Conservation (phyloP, 2,113 vertebrate genomes). For the Lichenostomus cassidix region DNA sequence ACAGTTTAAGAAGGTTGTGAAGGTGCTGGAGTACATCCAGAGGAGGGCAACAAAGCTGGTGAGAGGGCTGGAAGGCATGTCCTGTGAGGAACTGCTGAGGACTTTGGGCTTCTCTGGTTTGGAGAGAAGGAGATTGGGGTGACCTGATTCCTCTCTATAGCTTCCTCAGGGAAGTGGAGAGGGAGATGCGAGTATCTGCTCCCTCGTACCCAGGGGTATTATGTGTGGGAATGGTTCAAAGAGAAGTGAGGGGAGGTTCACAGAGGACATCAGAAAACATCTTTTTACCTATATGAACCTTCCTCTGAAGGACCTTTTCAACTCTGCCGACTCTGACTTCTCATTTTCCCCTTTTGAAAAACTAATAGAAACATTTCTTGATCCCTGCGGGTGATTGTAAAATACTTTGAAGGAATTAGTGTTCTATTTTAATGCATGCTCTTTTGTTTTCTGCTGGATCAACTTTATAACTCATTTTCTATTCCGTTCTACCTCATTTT, state of each 20-base stretch:
- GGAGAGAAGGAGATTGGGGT: background rate
- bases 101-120: background rate
- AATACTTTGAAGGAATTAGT: background rate
- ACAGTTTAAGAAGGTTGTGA: background rate
- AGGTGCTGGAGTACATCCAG: background rate
- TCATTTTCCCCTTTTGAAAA: background rate
- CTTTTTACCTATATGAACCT: background rate
- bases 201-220: background rate
- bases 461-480: background rate
- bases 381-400: background rate
- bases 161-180: background rate
- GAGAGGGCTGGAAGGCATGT: background rate
- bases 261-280: background rate
- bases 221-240: background rate
- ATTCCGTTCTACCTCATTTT: background rate
- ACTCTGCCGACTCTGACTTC: background rate
- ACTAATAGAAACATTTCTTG: background rate
- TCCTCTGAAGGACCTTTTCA: background rate
- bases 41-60: background rate
- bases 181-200: background rate
- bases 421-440: background rate
- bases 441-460: background rate
- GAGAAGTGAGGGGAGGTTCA: accelerated
- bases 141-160: background rate
- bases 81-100: background rate